Conservation (phyloP, 1,140 invertebrate genomes). For the Drosophila lacteicornis region DNA sequence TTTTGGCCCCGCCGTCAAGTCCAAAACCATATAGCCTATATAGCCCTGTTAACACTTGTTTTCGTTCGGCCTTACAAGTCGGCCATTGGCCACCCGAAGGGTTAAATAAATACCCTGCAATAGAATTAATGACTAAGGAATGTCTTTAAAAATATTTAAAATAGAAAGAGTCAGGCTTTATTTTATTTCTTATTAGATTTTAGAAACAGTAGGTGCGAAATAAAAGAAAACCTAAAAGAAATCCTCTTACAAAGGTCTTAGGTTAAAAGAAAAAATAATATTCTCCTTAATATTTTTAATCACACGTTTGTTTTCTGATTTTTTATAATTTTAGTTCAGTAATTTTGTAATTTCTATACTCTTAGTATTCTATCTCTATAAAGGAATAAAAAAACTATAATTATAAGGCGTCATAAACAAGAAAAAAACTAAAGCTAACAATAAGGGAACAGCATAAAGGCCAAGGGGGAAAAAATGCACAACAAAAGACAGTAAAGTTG, state of each 20-base stretch:
- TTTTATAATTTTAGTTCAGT: not conserved
- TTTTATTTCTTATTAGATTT: not conserved
- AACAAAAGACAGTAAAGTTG: conserved; percentile 36
- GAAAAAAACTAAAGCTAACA: not conserved
- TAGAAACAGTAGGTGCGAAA: not conserved
- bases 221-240: no score
- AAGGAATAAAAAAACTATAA: not conserved
- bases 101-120: conserved; percentile 14
- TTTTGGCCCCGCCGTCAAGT: conserved; percentile 53
- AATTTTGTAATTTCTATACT: not conserved
- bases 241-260: no score
- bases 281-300: not conserved
- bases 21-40: conserved; percentile 52
- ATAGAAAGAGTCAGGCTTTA: not conserved
- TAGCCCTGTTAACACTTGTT: conserved; percentile 66
- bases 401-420: not conserved
- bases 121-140: no score
- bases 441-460: not conserved
- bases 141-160: no score
- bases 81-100: conserved; percentile 5
- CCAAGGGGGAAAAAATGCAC: conserved; percentile 23
- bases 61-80: conserved; percentile 27
- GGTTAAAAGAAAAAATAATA: not conserved
- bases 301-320: not conserved
- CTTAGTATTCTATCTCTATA: no score